Base-by-base conservation (phyloP, 2,888 invertebrate species). In the Lamproptera curius region DNA sequence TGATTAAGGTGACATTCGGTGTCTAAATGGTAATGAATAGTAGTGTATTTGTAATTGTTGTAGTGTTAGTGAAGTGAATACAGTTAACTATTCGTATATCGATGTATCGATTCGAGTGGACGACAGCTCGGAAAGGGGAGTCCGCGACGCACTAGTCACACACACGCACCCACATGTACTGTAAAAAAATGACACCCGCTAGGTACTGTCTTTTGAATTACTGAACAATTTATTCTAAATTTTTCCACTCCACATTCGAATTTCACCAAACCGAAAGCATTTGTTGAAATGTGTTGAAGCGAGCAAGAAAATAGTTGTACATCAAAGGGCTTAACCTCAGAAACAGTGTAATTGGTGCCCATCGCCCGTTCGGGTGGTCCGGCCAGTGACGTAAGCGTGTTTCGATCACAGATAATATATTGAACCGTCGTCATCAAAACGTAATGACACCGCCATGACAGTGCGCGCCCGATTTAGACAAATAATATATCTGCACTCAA, bases 41-140 rank as follows among this genome's bases (percentile, higher is more conserved):
- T 86, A 84, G 84, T 78, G 80, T 85, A 84, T 79, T 79, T 83
- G 85, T 85, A 85, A 83, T 82, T 85, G 86, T 84, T 84, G 83
- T 87, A 85, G 85, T 73, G 59, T 75, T 84, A 85, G 82, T 76
- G 75, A 83, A 73, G 76, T 80, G 76, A 76, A 73, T 63, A 62
- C 70, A 67, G 74, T 71, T 72, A 73, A 70, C 69, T 71, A 70
- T 71, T 61, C 58, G 61, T 57, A 54, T 53, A 52, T 61, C 62
- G 63, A 59, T 46, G 55, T 55, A 58, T 59, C 63, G 57, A 57
- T 58, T 52, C 31, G 31, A 31, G 31, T 31, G 31, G 51, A 53
- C 52, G 61, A 59, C 61, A 63, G 61, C 70, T 59, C 63, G 70
- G 60, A 60, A n/a, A n/a, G 67, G 62, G 55, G 53, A 74, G 71